Evolutionary conservation across 2,888 invertebrate genomes (phyloP).

Genomic region (Cheilosia urbana): DNA sequence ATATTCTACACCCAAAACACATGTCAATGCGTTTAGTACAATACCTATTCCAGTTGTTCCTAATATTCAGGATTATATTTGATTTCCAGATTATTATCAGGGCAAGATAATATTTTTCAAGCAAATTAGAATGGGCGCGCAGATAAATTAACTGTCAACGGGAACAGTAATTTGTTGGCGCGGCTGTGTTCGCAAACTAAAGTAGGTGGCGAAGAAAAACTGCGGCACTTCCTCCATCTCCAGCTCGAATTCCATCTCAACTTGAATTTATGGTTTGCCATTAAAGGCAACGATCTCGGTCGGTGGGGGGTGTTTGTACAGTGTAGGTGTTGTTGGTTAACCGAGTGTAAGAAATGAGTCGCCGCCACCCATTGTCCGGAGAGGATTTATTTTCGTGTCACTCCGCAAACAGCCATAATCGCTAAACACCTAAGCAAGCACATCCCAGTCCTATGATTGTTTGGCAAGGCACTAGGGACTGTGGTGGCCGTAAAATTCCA

Average conservation of each 20-base stretch:
- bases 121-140: constrained; percentile 28
- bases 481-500: constrained; percentile 14
- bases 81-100: constrained; percentile 49
- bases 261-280: constrained; percentile 59
- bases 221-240: constrained; percentile 19
- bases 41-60: neutral
- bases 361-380: constrained; percentile 44
- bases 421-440: constrained; percentile 68
- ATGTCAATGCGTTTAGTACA: constrained; percentile 6
- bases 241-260: constrained; percentile 28
- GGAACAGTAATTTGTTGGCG: constrained; percentile 14
- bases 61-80: constrained; percentile 35
- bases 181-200: neutral
- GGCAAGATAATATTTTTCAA: neutral
- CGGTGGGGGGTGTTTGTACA: neutral
- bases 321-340: constrained; percentile 46
- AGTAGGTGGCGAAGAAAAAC: neutral
- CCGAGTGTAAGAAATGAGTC: constrained; percentile 61
- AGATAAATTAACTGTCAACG: constrained; percentile 53
- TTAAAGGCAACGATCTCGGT: constrained; percentile 59
- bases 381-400: constrained; percentile 56
- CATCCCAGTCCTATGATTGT: neutral
- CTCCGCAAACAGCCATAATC: constrained; percentile 56
- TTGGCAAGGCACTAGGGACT: neutral
- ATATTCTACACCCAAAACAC: neutral